Base-by-base conservation (phyloP, 1,140 invertebrate genomes). In the Notospermus geniculatus region DNA sequence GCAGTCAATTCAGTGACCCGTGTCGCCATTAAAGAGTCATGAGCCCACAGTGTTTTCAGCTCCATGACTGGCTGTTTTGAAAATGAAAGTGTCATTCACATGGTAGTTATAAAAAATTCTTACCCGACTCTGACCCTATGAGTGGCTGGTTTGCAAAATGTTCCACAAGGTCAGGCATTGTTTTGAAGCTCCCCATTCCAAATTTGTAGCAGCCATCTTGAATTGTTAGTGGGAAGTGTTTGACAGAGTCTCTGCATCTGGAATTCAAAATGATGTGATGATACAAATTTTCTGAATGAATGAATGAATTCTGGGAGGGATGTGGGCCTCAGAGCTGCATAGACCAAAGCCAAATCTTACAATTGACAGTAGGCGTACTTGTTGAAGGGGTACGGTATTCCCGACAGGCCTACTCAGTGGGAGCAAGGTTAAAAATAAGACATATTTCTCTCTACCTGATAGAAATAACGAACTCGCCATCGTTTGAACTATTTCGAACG, bases 61-160 rank as follows among this genome's bases (percentile, higher is more conserved):
- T n/a, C n/a, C n/a, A n/a, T n/a, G n/a, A n/a, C n/a, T n/a, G n/a
- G n/a, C n/a, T n/a, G n/a, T n/a, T n/a, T n/a, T n/a, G n/a, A n/a
- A n/a, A n/a, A n/a, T n/a, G n/a, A n/a, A n/a, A n/a, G n/a, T n/a
- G n/a, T n/a, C n/a, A n/a, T n/a, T n/a, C n/a, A n/a, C n/a, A n/a
- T n/a, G n/a, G 28, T 27, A 53, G 23, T 53, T 53, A 15, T 53
- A 4, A 4, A 36, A 15, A 36, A 36, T 15, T 15, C 50, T 71
- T 64, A 65, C 76, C 74, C 63, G 74, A 74, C 50, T 75, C 76
- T 28, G 70, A 71, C 43, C 74, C 73, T 25, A 78, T 71, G 17
- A 76, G 60, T 30, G 76, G 76, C 54, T 75, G 68, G 60, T 75
- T 76, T 17, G 66, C 63, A 61, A 78, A 76, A 58, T 78, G 76